These are phyloP conservation scores for Platycnemis pennipes DNA, from an alignment of 2,888 invertebrate species.

Conservation along the genomic window DNA sequence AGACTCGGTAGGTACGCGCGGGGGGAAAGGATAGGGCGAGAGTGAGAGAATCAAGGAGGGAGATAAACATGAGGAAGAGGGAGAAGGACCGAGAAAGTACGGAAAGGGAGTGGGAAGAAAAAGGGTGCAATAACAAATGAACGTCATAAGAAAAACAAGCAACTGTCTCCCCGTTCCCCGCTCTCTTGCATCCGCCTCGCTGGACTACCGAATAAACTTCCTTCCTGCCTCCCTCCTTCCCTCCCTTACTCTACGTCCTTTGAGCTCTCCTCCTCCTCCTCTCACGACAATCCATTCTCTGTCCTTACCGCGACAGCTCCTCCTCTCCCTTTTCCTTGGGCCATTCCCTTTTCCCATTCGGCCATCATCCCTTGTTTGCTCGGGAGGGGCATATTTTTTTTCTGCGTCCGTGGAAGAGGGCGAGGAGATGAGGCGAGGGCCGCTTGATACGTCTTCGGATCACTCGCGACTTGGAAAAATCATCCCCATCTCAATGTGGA, in stretches of 20 bases:
- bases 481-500: neutral
- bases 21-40: neutral
- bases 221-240: constrained; percentile 21
- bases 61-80: too few relatives aligned
- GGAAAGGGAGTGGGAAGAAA: neutral
- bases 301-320: neutral
- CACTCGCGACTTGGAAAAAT: neutral
- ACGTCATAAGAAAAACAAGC: constrained; percentile 61
- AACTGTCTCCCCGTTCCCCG: constrained; percentile 34
- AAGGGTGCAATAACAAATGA: constrained; percentile 64
- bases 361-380: neutral
- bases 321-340: neutral
- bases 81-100: neutral
- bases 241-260: neutral
- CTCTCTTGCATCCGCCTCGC: constrained; percentile 44
- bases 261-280: neutral
- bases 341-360: neutral
- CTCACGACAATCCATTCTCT: neutral
- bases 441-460: neutral
- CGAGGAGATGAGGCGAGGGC: neutral
- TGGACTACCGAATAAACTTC: constrained; percentile 67
- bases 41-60: neutral
- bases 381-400: neutral
- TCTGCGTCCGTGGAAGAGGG: neutral
- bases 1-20: neutral